Conservation (phyloP, 2,113 vertebrate species). For the Coturnix japonica region DNA sequence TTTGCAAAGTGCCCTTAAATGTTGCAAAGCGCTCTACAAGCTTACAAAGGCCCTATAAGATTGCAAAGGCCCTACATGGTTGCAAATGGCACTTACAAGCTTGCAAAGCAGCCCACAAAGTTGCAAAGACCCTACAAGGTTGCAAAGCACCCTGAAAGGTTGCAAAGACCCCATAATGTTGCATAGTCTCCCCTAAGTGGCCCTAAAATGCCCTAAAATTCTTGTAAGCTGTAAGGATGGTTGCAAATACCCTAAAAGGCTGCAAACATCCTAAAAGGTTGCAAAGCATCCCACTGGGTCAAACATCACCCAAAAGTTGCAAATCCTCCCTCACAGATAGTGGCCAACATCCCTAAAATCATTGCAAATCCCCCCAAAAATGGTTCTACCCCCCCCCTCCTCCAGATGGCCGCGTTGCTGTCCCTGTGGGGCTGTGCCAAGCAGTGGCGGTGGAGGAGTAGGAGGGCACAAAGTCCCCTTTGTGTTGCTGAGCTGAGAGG, state of each 20-base stretch:
- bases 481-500: neutral
- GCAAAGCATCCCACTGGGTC: neutral
- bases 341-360: too few relatives aligned
- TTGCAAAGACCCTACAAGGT: too few relatives aligned
- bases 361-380: neutral
- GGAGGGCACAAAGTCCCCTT: conserved; percentile 58
- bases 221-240: too few relatives aligned
- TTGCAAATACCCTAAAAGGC: neutral
- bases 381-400: neutral
- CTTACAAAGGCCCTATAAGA: neutral
- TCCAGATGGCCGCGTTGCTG: accelerated
- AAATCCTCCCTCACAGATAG: too few relatives aligned
- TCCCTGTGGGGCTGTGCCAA: neutral
- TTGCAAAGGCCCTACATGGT: accelerated
- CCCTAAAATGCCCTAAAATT: too few relatives aligned
- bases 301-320: neutral
- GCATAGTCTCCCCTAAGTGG: too few relatives aligned
- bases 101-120: too few relatives aligned
- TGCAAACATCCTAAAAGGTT: neutral
- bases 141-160: neutral
- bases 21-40: too few relatives aligned
- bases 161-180: too few relatives aligned
- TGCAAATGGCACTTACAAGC: too few relatives aligned
- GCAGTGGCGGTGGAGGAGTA: neutral
- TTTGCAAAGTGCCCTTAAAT: neutral